Base-by-base conservation (phyloP, 2,797 vertebrate genomes). In the Miichthys miiuy region DNA sequence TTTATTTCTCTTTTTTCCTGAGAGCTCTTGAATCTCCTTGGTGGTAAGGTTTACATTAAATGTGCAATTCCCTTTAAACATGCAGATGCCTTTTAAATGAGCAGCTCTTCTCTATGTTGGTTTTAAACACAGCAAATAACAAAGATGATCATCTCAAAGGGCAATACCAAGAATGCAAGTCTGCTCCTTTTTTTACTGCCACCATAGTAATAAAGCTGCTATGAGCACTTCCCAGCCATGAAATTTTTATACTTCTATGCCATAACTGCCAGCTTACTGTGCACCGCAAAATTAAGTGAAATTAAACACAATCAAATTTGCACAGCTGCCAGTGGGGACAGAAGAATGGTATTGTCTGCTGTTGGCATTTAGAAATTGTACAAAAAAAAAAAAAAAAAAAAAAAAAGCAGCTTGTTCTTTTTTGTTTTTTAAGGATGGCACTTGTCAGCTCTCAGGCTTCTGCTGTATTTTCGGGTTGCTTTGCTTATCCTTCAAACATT, bases 181-280 rank as follows among this genome's bases (percentile, higher is more conserved):
- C 72, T 78, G 79, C 80, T 75, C 46, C 74, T 89, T 81, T 8
- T 34, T 74, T 80, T 73, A 72, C 60, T 51, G 78, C 75, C 64
- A 18, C 67, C 2, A 25, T 77, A 56, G 63, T 71, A 84, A 84
- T 80, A 81, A 87, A 85, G 68, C 67, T 55, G 61, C 75, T 77
- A 46, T 18, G 72, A 84, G 84, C 76, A 27, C 78, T 82, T 84
- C 58, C 47, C 58, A 21, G 3, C 58, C 80, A 84, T 90, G 75
- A 81, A 75, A 77, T 79, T 81, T 73, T 88, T 85, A 88, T 86
- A 71, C 67, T 79, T 66, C 44, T 68, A 18, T 72, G 75, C 86
- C 54, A 77, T 84, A 88, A 91, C 86, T 79, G 86, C 76, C 82
- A 87, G 42, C 75, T 77, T 76, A 85, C 73, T 80, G 81, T 72